Evolutionary conservation across 2,888 invertebrate species (phyloP), one percentile per base, ranked within the genome.

Genomic region (Apocheima hispidaria): DNA sequence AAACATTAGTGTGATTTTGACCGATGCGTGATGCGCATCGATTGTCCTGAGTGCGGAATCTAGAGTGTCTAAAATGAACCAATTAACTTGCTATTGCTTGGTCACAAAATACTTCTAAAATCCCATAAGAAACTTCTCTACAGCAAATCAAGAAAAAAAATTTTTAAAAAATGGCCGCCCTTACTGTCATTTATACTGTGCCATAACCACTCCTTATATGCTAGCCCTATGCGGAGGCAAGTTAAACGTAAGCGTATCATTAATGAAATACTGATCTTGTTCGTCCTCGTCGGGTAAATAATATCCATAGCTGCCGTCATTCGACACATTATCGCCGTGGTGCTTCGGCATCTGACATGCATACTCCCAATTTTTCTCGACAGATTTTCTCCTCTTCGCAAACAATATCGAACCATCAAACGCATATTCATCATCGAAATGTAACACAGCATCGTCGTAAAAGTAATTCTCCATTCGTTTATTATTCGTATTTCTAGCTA

Each of bases 391-490:
- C 21, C 92, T 59, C 56, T 92, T 92, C 4, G 92, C 91, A 62
- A 90, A 92, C 18, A 92, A 63, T 61, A 90, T 91, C 1, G 93
- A 92, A 0, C 93, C 92, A 54, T 93, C 93, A 68, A 92, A 90
- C 0, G 90, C 88, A 71, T 92, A 92, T 55, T 93, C 92, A 46
- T 93, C 93, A 30, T 93, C 93, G 65, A 93, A 91, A 55, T 89
- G 89, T 38, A 93, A 58, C 0, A 93, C 90, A 0, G 93, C 90
- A 49, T 93, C 93, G 51, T 93, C 93, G 55, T 93, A 93, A 72
- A 93, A 93, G 49, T 93, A 93, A 49, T 92, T 93, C 35, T 91
- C 88, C 0, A 82, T 75, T 0, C 80, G 72, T 64, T 71, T 82
- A 16, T 80, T 78, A 14, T 71, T 75, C 0, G 91, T 90, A 49